Evolutionary conservation across 2,888 invertebrate species (phyloP), one percentile per base, ranked within the genome.

Genomic region (Eudasyphora cyanicolor): DNA sequence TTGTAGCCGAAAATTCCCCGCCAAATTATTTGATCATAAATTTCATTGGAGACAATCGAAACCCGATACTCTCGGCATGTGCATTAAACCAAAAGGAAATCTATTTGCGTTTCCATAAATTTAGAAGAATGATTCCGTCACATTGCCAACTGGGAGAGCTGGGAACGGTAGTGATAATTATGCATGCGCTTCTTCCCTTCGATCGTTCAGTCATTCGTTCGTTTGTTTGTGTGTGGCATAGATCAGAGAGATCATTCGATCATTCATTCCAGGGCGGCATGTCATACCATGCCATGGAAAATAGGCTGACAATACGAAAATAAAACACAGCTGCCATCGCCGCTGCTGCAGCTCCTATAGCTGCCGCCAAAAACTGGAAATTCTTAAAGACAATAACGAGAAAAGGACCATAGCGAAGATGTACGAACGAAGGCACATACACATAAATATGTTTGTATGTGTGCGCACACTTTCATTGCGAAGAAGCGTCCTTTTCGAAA

Each of bases 351-450:
- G 19, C 27, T 73, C 32, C 54, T 60, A n/a, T n/a, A n/a, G 57
- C 42, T 67, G 42, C 67, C 67, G 67, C 67, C 67, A 67, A 24
- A 67, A 54, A 38, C 19, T 35, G 17, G 38, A 35, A 67, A 42
- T 21, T 67, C 67, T 67, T 42, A 67, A 67, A 67, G 67, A 67
- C n/a, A 64, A 17, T 10, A 45, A 45, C 27, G 24, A 12, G 24
- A 67, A 49, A 67, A 76, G 62, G 76, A 76, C 76, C 76, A 67
- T 69, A 27, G 67, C 67, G 19, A 45, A 76, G 76, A 62, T 54
- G 38, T 38, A 71, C 1, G 27, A 57, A 27, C 0, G 12, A 17
- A 64, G 14, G 24, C 67, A 42, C 32, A 32, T 35, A 62, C 32
- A 60, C 29, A 57, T 2, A 57, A 21, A 3, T 14, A 45, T 45